phyloP scores from a whole-genome alignment of 2,113 vertebrate genomes.

The Chionodraco myersi region DNA sequence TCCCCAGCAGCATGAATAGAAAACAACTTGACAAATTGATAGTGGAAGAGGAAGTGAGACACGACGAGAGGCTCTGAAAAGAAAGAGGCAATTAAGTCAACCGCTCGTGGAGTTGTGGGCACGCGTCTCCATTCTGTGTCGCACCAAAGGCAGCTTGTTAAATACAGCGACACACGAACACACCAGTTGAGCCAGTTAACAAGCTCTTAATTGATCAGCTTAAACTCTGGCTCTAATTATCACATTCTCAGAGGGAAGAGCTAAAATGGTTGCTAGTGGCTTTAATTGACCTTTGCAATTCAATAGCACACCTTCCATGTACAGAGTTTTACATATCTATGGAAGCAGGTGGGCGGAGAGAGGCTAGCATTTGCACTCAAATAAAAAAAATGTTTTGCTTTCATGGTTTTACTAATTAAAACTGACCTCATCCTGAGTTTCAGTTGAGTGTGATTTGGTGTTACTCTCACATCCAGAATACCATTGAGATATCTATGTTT shows the following conservation, averaged over 20 bases:
- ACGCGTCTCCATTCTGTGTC: constrained; percentile 72
- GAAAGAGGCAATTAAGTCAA: constrained; percentile 84
- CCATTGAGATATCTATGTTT: neutral
- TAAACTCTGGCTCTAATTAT: constrained; percentile 82
- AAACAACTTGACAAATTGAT: constrained; percentile 36
- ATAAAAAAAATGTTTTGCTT: neutral
- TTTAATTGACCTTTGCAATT: constrained; percentile 78
- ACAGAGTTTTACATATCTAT: constrained; percentile 72
- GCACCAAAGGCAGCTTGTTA: constrained; percentile 78
- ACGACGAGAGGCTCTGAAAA: constrained; percentile 51
- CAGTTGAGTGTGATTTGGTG: neutral
- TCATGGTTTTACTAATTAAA: neutral
- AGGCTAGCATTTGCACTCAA: constrained; percentile 13
- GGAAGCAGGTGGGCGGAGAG: constrained; percentile 61
- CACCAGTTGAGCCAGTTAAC: constrained; percentile 74
- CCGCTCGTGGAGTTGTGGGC: constrained; percentile 62
- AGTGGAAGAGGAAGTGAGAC: constrained; percentile 56
- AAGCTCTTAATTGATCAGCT: constrained; percentile 80
- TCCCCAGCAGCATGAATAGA: constrained; percentile 37
- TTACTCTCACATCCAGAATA: neutral
- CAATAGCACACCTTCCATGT: constrained; percentile 51
- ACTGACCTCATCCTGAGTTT: neutral
- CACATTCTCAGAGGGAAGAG: constrained; percentile 84
- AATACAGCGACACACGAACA: constrained; percentile 66
- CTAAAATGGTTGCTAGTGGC: constrained; percentile 81